Base-by-base conservation (phyloP, 2,888 invertebrate genomes). In the Drosophila colorata region DNA sequence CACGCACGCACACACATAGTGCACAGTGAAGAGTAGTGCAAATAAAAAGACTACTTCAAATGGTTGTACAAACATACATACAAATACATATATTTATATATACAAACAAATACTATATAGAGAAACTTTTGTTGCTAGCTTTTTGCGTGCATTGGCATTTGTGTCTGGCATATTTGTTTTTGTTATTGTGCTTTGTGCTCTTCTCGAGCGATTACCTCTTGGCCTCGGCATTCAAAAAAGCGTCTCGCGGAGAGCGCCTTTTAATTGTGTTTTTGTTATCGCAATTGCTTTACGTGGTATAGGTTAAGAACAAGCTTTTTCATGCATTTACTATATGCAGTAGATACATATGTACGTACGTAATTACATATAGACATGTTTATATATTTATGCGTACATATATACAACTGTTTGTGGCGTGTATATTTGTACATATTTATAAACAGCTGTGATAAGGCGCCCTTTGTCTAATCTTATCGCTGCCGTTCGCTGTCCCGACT, bases 181-280 rank as follows among this genome's bases (percentile, higher is more conserved):
- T 64, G 55, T 67, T 63, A 47, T 40, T 46, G 56, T 51, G 49
- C 43, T 69, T 51, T 56, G 55, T 61, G 67, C 63, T 70, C 64
- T 73, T 68, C 73, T 66, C 65, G 76, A 46, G 69, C 80, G 80
- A 79, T 79, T 80, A 78, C 76, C 78, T 78, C 80, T 80, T 80
- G 80, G 80, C 78, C 78, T 80, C 76, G 80, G 78, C 78, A 79
- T 79, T 79, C 80, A 76, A 73, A 75, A 67, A 76, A 67, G 46
- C 49, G 40, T 13, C 44, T 28, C 44, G 47, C 16, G n/a, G 55
- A 57, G 75, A 40, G 68, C 78, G 69, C 74, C 55, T 69, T 73
- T 78, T 78, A 78, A 77, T 78, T 74, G 76, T 71, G 67, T 69
- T 78, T 69, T 86, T 68, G 65, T 78, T 71, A 53, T 71, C 73